Percentiles rank a stretch among this genome's conserved stretches.
Conservation (phyloP, 1,140 invertebrate genomes). For the Papilio aristodemus region DNA sequence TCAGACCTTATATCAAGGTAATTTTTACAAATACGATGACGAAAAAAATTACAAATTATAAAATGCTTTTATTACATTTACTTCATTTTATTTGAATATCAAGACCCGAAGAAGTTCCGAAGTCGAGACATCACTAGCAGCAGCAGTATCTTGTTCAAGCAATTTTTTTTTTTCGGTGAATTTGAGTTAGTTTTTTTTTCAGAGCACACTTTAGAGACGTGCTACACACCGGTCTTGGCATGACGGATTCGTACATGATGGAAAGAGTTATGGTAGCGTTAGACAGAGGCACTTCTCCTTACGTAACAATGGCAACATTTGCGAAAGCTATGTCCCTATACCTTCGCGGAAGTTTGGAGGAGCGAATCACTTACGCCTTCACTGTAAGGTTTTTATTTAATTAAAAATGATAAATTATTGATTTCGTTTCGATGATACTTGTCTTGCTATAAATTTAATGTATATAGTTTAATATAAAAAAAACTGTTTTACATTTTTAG, state of each 20-base stretch:
- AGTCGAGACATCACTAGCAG: too few species aligned
- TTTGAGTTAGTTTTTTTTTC: slow-evolving; percentile 25
- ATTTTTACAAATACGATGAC: neutral
- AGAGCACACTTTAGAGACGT: slow-evolving; percentile 84
- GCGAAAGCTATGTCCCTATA: slow-evolving; percentile 85
- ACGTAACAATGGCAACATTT: slow-evolving; percentile 84
- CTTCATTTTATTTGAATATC: too few species aligned
- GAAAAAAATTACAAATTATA: neutral
- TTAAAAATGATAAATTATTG: neutral
- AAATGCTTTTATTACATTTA: too few species aligned
- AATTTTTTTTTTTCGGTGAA: too few species aligned
- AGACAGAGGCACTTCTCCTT: slow-evolving; percentile 81
- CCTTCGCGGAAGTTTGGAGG: slow-evolving; percentile 84
- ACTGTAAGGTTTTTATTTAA: slow-evolving; percentile 68
- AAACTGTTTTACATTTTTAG: slow-evolving; percentile 54
- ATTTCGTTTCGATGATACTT: too few species aligned
- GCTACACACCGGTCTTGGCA: slow-evolving; percentile 85
- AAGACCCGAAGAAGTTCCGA: too few species aligned
- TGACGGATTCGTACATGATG: slow-evolving; percentile 86
- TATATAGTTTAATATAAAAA: neutral
- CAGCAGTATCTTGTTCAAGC: too few species aligned
- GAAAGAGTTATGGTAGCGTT: slow-evolving; percentile 82
- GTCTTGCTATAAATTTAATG: too few species aligned
- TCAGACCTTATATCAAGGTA: slow-evolving; percentile 70
- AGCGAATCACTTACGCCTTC: slow-evolving; percentile 85